Evolutionary conservation across 2,113 vertebrate genomes (phyloP), one percentile per base, ranked within the genome.

Genomic region (Pholis gunnellus): DNA sequence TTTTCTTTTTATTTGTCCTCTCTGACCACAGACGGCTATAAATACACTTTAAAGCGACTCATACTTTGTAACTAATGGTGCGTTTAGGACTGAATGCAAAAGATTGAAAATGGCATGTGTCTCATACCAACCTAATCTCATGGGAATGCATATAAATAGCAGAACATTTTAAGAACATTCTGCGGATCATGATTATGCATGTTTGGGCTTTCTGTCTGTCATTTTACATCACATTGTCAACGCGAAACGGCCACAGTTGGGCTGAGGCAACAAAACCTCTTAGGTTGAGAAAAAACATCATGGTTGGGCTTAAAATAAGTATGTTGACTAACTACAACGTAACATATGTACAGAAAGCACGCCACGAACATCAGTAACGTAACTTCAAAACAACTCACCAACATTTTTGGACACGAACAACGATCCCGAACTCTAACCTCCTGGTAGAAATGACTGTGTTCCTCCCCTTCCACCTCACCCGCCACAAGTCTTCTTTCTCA

Each of bases 21-120:
- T 59, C 25, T 63, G 11, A 65, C 31, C 50, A 34, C 61, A 64
- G 29, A 48, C 1, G 9, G 27, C 44, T 78, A 44, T 74, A 75
- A 68, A 76, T 42, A 64, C 14, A 59, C 50, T 38, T 75, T 18
- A 61, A 38, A 40, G 40, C 27, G 18, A 10, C 22, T 78, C 36
- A 63, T 50, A 52, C 42, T 63, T 64, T 54, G 72, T 76, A 66
- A 25, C n/a, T 27, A 72, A 27, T 64, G 5, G 22, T 63, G 13
- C 4, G 0, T 61, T 76, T 31, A 56, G n/a, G 27, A 40, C 14
- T 34, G 1, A 66, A 59, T 42, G 46, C 22, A 60, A 48, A 57
- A 73, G 5, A 74, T 4, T 4, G 20, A 74, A 46, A 54, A 34
- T 20, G 20, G 22, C 34, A 27, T 18, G 20, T 14, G 10, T 72